phyloP scores from a whole-genome alignment of 2,797 vertebrate species.

The Antennarius maculatus region DNA sequence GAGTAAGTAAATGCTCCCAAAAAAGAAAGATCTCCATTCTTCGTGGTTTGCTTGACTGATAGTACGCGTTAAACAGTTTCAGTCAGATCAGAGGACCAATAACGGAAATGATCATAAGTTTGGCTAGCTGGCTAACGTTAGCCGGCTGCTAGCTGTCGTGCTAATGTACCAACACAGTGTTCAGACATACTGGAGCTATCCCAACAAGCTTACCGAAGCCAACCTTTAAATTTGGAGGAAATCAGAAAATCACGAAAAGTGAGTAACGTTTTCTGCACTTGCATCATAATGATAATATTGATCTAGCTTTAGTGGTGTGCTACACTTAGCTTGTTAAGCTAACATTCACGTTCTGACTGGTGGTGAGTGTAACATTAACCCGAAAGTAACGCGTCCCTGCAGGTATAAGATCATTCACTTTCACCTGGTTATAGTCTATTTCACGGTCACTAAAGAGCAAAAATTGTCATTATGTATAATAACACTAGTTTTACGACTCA shows the following conservation, averaged over 20 bases:
- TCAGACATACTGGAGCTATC: slow-evolving; percentile 54
- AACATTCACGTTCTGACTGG: slow-evolving; percentile 17
- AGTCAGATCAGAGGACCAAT: background rate
- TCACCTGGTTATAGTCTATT: background rate
- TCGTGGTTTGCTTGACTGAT: background rate
- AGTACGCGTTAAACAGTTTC: background rate
- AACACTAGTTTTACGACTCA: background rate
- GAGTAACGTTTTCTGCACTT: slow-evolving; percentile 27
- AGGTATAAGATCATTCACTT: no score
- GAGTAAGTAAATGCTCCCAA: background rate
- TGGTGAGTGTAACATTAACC: background rate
- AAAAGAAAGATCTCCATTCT: background rate
- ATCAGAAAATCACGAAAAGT: slow-evolving; percentile 53
- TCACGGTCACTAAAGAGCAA: background rate
- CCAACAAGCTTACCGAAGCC: slow-evolving; percentile 23
- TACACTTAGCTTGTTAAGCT: background rate
- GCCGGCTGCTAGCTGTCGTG: slow-evolving; percentile 40
- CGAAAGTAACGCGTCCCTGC: background rate
- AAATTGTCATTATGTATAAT: background rate
- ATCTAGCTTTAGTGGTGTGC: slow-evolving; percentile 2
- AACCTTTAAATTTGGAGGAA: slow-evolving; percentile 18
- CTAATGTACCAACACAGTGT: slow-evolving; percentile 66
- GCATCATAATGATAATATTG: no score
- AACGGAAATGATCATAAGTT: background rate
- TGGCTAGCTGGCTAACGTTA: slow-evolving; percentile 34